Evolutionary conservation across 2,888 invertebrate species (phyloP).

Genomic region (Tachina fera): DNA sequence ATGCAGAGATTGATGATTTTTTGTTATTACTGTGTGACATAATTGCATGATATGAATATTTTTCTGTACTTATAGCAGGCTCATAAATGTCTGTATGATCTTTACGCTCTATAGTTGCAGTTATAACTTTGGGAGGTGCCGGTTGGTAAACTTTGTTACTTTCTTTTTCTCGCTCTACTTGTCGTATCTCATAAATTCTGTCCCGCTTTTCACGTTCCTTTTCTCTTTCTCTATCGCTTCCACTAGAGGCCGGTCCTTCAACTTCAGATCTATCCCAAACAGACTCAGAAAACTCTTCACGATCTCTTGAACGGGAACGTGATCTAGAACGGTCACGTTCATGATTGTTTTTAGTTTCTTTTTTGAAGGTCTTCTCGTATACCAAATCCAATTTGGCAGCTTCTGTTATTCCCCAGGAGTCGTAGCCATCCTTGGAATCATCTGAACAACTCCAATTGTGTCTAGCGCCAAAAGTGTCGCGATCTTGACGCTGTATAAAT

Average conservation of each 20-base stretch:
- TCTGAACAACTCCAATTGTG: constrained; percentile 85
- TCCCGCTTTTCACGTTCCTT: constrained; percentile 83
- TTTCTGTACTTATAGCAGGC: constrained; percentile 54
- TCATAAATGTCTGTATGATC: constrained; percentile 64
- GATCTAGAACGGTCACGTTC: constrained; percentile 82
- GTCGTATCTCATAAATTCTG: constrained; percentile 82
- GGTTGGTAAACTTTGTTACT: constrained; percentile 83
- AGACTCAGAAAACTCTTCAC: constrained; percentile 83
- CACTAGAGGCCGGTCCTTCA: constrained; percentile 82
- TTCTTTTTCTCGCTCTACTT: constrained; percentile 83
- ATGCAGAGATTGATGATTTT: constrained; percentile 58
- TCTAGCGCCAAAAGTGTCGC: constrained; percentile 89
- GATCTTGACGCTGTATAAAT: constrained; percentile 88
- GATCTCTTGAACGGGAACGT: constrained; percentile 82
- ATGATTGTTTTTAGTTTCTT: constrained; percentile 79
- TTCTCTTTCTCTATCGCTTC: constrained; percentile 82
- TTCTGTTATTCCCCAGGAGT: constrained; percentile 83
- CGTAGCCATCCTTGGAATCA: constrained; percentile 77
- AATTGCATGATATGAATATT: constrained; percentile 62
- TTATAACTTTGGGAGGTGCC: constrained; percentile 79
- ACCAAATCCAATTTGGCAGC: constrained; percentile 82
- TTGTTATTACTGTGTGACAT: constrained; percentile 47
- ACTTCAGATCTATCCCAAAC: constrained; percentile 83
- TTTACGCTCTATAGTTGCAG: constrained; percentile 74
- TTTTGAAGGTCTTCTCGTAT: constrained; percentile 81